These are phyloP conservation scores for Pygmarrhopalites habei DNA, from an alignment of 1,140 invertebrate genomes.

Conservation along the genomic window DNA sequence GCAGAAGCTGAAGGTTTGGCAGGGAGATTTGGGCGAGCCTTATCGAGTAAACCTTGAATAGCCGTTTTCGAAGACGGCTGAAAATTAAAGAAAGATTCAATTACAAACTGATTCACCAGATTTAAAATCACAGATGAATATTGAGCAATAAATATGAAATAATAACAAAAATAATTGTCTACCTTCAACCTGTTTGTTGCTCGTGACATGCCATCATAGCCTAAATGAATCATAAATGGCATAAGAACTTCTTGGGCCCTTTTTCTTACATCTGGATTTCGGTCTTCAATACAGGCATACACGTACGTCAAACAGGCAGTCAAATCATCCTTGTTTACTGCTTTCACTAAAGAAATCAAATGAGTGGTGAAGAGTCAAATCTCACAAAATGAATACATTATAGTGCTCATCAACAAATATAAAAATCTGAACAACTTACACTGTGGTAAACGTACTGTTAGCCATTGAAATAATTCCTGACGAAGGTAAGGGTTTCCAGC, in stretches of 20 bases:
- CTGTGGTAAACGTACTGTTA: constrained; percentile 68
- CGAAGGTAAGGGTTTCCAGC: constrained; percentile 72
- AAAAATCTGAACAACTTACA: too few species aligned
- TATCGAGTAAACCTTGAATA: constrained; percentile 72
- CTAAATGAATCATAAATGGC: constrained; percentile 87
- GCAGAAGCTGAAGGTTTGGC: constrained; percentile 57
- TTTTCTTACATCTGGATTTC: constrained; percentile 83
- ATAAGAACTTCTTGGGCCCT: constrained; percentile 80
- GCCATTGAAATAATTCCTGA: constrained; percentile 73
- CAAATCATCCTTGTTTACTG: constrained; percentile 73
- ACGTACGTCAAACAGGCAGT: constrained; percentile 66
- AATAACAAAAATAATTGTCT: constrained; percentile 25
- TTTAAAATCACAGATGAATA: too few species aligned
- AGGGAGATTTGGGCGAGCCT: constrained; percentile 73
- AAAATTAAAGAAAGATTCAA: constrained; percentile 18
- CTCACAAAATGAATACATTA: too few species aligned
- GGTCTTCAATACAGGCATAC: constrained; percentile 80
- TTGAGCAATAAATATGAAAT: not conserved
- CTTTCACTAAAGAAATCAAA: constrained; percentile 53
- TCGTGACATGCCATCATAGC: constrained; percentile 71
- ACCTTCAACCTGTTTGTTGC: constrained; percentile 76
- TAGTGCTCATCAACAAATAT: too few species aligned
- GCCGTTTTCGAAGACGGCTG: constrained; percentile 73
- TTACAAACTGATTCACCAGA: too few species aligned
- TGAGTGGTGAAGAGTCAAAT: too few species aligned